Conservation (phyloP, 2,888 invertebrate genomes). For the Xanthia icteritia region DNA sequence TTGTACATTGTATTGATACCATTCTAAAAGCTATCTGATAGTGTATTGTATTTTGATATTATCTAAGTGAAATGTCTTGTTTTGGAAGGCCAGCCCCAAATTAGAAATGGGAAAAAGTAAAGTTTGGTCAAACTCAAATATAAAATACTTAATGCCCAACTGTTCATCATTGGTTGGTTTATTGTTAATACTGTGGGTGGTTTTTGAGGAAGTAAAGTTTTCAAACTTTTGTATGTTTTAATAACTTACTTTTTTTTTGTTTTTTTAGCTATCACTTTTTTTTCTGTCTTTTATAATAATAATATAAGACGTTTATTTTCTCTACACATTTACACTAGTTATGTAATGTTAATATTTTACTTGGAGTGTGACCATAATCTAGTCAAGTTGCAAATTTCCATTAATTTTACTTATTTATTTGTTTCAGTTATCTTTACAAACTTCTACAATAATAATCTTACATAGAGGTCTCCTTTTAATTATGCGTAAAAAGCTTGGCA, state of each 20-base stretch:
- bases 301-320: too few relatives aligned
- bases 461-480: too few relatives aligned
- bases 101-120: not conserved
- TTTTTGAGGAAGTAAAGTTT: not conserved
- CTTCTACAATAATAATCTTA: too few relatives aligned
- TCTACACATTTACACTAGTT: too few relatives aligned
- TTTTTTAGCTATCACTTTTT: not conserved
- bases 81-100: constrained; percentile 18
- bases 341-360: too few relatives aligned
- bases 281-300: not conserved
- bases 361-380: not conserved
- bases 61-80: constrained; percentile 48
- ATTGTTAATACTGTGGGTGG: too few relatives aligned
- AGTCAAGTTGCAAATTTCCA: not conserved
- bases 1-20: constrained; percentile 37
- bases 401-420: too few relatives aligned
- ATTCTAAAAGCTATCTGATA: constrained; percentile 51
- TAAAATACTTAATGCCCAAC: not conserved
- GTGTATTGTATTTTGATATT: constrained; percentile 32
- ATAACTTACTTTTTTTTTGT: too few relatives aligned
- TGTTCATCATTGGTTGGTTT: not conserved
- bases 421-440: too few relatives aligned
- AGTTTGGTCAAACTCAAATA: not conserved
- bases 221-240: not conserved
- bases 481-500: too few relatives aligned